phyloP scores from a whole-genome alignment of 1,140 invertebrate species.

The Brachionus plicatilis region DNA sequence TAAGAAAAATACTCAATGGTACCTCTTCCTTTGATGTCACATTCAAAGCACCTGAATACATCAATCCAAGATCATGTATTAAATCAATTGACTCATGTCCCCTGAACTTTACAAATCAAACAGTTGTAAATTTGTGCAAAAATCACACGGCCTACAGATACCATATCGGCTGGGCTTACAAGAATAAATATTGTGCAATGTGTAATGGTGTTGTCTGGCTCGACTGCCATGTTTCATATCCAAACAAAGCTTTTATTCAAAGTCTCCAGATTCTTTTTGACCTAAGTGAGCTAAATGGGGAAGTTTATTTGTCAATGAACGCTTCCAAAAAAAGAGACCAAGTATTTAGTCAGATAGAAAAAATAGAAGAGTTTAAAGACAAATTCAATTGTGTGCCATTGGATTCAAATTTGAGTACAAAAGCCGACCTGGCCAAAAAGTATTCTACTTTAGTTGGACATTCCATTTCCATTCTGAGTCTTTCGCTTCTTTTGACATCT shows the following conservation, averaged over 20 bases:
- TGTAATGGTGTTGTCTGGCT: not conserved
- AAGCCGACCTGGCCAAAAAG: not conserved
- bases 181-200: not conserved
- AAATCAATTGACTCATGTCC: not conserved
- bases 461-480: not conserved
- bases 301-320: not conserved
- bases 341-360: not conserved
- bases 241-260: not conserved
- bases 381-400: not conserved
- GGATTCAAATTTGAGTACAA: not conserved
- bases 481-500: not conserved
- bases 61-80: not conserved
- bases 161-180: not conserved
- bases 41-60: not conserved
- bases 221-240: not conserved
- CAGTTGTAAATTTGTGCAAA: not conserved
- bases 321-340: not conserved
- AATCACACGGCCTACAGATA: not conserved
- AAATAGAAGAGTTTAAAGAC: not conserved
- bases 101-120: not conserved
- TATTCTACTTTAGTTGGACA: slow-evolving; percentile 17
- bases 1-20: not conserved
- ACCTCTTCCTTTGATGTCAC: not conserved
- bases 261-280: not conserved
- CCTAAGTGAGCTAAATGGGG: not conserved